Base-by-base conservation (phyloP, 2,113 vertebrate species). In the Sapayoa aenigma region DNA sequence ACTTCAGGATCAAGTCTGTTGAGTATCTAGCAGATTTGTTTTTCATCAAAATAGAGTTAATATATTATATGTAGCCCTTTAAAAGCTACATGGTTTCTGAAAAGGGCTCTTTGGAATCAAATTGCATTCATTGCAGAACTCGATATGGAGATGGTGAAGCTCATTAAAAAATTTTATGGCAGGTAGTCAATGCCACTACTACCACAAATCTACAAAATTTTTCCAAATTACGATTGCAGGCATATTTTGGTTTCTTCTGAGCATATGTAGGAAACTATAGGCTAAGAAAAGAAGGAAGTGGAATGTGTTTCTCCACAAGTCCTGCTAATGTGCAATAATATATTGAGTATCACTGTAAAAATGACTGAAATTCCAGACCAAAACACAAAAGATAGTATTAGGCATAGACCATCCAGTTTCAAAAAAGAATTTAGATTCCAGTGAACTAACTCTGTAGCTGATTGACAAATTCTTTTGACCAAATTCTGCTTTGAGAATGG, bases 31-130 rank as follows among this genome's bases (percentile, higher is more conserved):
- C 35, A 87, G 80, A 77, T 90, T 89, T 94, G 28, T 84, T 96
- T 95, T 89, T 85, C 59, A 60, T 95, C 75, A 80, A 95, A 95
- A 95, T 88, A 93, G 49, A 83, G 72, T 94, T 91, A 74, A 80
- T 88, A 58, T 83, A 58, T 77, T 84, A 73, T 90, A 83, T 11
- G 22, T 90, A 27, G 30, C 66, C 30, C 37, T 88, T 83, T 74
- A 69, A 81, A 89, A 14, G 42, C 71, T 88, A 66, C 78, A 83
- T 25, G 50, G n/a, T 66, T 94, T 96, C 72, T 91, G 94, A 93
- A 93, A 94, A 94, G 60, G 27, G 24, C 68, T 90, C 55, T 95
- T 85, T 68, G 50, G 65, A 59, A 86, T 95, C 66, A 91, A 71
- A 73, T 86, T 83, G 25, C 69, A 75, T 68, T 95, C 20, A 49